Conservation (phyloP, 2,113 vertebrate genomes). For the Bothrops jararaca region DNA sequence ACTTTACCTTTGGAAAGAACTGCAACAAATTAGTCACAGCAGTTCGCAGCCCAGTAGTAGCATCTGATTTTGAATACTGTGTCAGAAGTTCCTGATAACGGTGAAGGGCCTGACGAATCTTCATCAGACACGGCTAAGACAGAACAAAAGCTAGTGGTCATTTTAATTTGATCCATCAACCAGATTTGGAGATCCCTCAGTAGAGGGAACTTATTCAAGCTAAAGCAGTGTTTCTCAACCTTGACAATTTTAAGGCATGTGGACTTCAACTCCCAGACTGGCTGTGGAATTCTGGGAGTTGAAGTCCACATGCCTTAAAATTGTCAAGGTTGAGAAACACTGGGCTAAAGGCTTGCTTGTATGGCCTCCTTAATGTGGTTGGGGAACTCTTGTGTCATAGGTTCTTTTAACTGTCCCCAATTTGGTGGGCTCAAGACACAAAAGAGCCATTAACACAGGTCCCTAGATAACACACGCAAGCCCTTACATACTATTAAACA, state of each 20-base stretch:
- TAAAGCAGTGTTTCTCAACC: too few species aligned
- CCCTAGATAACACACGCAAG: neutral
- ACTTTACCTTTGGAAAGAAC: constrained; percentile 35
- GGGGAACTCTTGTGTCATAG: neutral
- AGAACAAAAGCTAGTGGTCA: neutral
- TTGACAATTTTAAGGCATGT: too few species aligned
- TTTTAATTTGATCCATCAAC: neutral
- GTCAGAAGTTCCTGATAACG: constrained; percentile 65
- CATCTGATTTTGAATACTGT: constrained; percentile 19
- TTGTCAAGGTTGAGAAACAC: too few species aligned
- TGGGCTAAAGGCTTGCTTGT: neutral
- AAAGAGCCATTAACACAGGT: neutral
- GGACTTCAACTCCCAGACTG: too few species aligned
- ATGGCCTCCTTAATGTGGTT: neutral
- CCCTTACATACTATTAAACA: neutral
- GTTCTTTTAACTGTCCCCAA: neutral
- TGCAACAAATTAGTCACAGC: constrained; percentile 14
- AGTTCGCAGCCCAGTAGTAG: neutral
- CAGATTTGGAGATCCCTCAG: neutral
- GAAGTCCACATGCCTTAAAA: too few species aligned
- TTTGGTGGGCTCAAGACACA: neutral
- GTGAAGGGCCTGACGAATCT: constrained; percentile 62
- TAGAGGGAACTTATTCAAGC: neutral
- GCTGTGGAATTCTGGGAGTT: too few species aligned
- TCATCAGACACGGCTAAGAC: constrained; percentile 60